Evolutionary conservation across 2,888 invertebrate species (phyloP).

Genomic region (Heteromurus nitidus): DNA sequence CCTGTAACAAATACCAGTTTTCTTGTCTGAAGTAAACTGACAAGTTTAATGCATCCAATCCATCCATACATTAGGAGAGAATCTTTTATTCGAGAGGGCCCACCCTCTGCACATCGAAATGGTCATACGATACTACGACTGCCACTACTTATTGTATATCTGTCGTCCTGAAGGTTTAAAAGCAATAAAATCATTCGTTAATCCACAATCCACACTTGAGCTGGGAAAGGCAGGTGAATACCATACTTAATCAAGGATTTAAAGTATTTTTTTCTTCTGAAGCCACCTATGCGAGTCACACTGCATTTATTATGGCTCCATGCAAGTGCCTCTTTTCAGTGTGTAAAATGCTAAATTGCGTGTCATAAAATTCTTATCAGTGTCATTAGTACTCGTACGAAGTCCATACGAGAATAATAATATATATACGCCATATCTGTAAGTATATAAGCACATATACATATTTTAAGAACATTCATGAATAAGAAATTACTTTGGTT

Average conservation of each 20-base stretch:
- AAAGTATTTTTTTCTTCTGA: neutral
- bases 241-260: conserved; percentile 16
- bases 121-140: conserved; percentile 46
- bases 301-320: conserved; percentile 14
- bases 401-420: too few relatives aligned
- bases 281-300: neutral
- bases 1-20: conserved; percentile 66
- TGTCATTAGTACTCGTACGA: conserved; percentile 50
- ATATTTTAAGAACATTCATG: conserved; percentile 27
- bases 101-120: conserved; percentile 42
- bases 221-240: conserved; percentile 22
- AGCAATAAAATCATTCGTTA: conserved; percentile 62
- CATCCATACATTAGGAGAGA: conserved; percentile 48
- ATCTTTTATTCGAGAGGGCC: conserved; percentile 45
- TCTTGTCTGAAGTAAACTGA: conserved; percentile 59
- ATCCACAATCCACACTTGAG: conserved; percentile 56
- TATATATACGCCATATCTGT: too few relatives aligned
- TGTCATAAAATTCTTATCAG: conserved; percentile 58
- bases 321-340: conserved; percentile 15
- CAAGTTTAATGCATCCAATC: conserved; percentile 60
- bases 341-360: conserved; percentile 43
- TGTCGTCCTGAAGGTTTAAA: conserved; percentile 54
- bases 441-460: too few relatives aligned
- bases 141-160: conserved; percentile 31
- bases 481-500: conserved; percentile 36